Evolutionary conservation across 2,113 vertebrate species (phyloP), one percentile per base, ranked within the genome.

Genomic region (Silurus meridionalis): DNA sequence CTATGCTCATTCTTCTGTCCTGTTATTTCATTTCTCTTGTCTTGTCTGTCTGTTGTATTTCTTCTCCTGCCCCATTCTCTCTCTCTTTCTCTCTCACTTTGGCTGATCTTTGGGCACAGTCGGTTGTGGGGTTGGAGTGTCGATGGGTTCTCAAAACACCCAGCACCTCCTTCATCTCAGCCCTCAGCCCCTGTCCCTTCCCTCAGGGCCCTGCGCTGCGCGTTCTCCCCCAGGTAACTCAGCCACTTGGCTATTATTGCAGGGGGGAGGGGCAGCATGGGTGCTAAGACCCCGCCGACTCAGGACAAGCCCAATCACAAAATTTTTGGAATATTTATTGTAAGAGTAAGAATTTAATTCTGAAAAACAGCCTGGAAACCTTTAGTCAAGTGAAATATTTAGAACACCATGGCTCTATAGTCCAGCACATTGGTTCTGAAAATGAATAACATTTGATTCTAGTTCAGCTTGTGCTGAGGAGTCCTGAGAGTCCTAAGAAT

Each of bases 121-220:
- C 97, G 96, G 94, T 95, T 97, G 90, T 98, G 97, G 97, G 97
- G 96, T 94, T 99, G 97, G 97, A 97, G 97, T 96, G 97, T 97
- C 91, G 97, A 99, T 83, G 97, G 97, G 95, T 94, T 97, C 86
- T 96, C 96, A 95, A 99, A 99, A 96, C 97, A 97, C 92, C 95
- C 96, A 93, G 95, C 96, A 92, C 96, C 96, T 95, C 94, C 95
- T 95, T 95, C 95, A 92, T 95, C 97, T 95, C 96, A 96, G 96
- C 96, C 97, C 96, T 96, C 96, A 94, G 94, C 96, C 95, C 96
- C 97, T 93, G 96, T 96, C 96, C 97, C 97, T 93, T 96, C 96
- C 94, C 96, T 97, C 95, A 98, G 97, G 97, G 95, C 95, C 96
- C 97, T 98, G 94, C 97, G 96, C 94, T 96, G 97, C 94, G 95